Conservation (phyloP, 2,797 vertebrate species). For the Acanthiza pusilla region DNA sequence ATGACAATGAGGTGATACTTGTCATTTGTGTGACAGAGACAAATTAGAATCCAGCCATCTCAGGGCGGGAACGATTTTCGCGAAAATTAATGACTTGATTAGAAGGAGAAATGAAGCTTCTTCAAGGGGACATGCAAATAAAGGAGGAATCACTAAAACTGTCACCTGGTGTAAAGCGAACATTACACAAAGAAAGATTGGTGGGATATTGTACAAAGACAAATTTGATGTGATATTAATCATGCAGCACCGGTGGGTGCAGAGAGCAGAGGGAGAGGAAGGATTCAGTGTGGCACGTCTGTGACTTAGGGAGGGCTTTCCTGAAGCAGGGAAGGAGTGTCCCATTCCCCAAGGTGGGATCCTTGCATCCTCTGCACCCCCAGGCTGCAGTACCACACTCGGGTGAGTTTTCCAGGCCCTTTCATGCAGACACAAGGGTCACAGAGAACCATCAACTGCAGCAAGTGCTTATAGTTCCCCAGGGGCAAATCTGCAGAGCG, state of each 20-base stretch:
- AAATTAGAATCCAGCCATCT: constrained; percentile 51
- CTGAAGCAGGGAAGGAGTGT: not conserved
- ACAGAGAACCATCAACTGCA: not conserved
- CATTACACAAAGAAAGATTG: constrained; percentile 43
- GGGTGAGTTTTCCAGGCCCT: not conserved
- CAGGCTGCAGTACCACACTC: accelerated
- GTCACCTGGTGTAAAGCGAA: constrained; percentile 33
- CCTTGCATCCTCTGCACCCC: too few relatives aligned
- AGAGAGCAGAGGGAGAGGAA: not conserved
- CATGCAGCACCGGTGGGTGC: not conserved
- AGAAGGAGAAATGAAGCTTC: constrained; percentile 61
- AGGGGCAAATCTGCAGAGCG: not conserved
- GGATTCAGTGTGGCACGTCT: accelerated
- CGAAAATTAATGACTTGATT: constrained; percentile 66
- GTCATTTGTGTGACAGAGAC: constrained; percentile 48
- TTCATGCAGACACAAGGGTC: not conserved
- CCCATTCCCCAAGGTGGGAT: accelerated
- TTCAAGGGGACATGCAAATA: constrained; percentile 62
- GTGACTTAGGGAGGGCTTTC: not conserved
- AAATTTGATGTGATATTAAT: constrained; percentile 55
- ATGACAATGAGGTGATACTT: constrained; percentile 49
- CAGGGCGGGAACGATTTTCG: constrained; percentile 31
- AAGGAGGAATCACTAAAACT: constrained; percentile 62
- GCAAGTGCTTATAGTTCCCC: not conserved
- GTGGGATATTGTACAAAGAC: constrained; percentile 20